A percentile compares a stretch with the other conserved stretches of the same genome.
Conservation (phyloP, 2,797 vertebrate species). For the Cirrhinus mrigala region DNA sequence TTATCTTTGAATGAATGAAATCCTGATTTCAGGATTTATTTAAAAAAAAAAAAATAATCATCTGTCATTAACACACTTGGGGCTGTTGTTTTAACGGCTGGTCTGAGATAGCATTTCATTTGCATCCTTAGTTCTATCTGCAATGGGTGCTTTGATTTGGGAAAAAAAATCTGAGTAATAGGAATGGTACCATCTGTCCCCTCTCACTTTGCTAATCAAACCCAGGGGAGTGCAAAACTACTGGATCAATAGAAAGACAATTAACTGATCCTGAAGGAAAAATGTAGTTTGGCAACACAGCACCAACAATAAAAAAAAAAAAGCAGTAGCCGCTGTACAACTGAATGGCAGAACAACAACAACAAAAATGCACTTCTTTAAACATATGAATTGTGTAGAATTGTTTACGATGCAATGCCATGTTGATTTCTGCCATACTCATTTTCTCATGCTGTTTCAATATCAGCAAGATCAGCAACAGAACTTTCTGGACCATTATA, state of each 20-base stretch:
- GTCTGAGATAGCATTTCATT: background rate
- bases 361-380: background rate
- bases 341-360: background rate
- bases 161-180: background rate
- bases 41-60: background rate
- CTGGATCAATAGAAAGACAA: conserved; percentile 35
- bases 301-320: background rate
- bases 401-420: too few relatives aligned
- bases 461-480: background rate
- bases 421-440: too few relatives aligned
- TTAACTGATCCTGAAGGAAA: conserved; percentile 18
- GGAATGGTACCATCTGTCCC: conserved; percentile 39
- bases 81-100: background rate
- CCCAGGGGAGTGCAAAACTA: conserved; percentile 43
- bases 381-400: too few relatives aligned
- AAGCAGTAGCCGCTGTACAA: background rate
- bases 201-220: conserved; percentile 39
- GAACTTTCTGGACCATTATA: background rate
- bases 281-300: background rate
- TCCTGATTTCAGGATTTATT: background rate
- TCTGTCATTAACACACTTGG: background rate
- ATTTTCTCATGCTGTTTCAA: too few relatives aligned
- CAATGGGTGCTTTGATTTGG: background rate
- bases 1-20: background rate
- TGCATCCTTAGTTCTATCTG: background rate